Conservation (phyloP, 2,113 vertebrate species). For the Peromyscus californicus region DNA sequence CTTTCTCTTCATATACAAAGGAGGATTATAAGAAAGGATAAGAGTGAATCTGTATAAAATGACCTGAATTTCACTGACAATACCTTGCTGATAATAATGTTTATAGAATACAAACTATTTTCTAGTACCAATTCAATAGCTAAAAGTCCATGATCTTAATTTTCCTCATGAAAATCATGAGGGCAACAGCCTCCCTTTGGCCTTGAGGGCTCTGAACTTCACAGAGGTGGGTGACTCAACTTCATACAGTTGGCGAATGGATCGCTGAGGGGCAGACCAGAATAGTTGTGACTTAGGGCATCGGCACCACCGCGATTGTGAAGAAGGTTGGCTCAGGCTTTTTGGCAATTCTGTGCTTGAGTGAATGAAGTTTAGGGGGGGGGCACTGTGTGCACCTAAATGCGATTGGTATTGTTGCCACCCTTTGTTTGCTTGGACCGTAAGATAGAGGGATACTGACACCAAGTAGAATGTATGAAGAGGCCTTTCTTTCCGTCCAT, state of each 20-base stretch:
- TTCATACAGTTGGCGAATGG: background rate
- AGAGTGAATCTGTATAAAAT: background rate
- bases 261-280: background rate
- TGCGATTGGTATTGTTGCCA: background rate
- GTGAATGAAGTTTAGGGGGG: background rate
- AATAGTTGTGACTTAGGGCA: background rate
- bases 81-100: constrained; percentile 6
- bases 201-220: background rate
- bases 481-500: background rate
- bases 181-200: background rate
- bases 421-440: background rate
- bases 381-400: background rate
- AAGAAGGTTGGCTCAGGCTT: background rate
- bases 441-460: background rate
- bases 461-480: background rate
- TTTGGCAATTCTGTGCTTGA: background rate
- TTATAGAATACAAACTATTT: background rate
- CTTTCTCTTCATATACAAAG: background rate
- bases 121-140: background rate
- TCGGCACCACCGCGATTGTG: background rate
- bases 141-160: background rate
- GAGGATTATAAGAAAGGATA: background rate
- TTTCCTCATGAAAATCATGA: constrained; percentile 12
- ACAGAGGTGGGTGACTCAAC: background rate
- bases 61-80: constrained; percentile 15